Base-by-base conservation (phyloP, 2,888 invertebrate species). In the Xestobium rufovillosum region DNA sequence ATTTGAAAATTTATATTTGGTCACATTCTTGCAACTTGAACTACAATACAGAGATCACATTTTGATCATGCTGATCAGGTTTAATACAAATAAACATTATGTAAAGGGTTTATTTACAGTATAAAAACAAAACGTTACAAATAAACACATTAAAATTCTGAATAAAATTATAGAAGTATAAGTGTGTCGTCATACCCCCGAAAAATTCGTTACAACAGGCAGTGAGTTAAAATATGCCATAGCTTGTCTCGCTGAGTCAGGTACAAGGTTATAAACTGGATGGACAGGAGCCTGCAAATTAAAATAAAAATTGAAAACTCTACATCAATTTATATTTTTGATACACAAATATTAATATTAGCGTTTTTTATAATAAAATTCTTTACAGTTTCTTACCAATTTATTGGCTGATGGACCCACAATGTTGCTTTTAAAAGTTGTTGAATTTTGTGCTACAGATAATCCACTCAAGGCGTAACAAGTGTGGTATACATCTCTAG, bases 401-500 rank as follows among this genome's bases (percentile, higher is more conserved):
- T 83, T 78, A 66, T 88, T 89, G 38, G 67, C 66, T 3, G 72
- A 67, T 36, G 73, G 65, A 4, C 88, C 87, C 15, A 86, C 67
- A 30, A 85, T 64, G 41, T 69, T 65, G 1, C 73, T 69, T 38
- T 73, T 57, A 33, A 63, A 60, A 12, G 67, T 63, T 10, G 52
- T 42, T 31, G 59, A 57, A 48, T 89, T 83, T 61, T 98, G 98
- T 2, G 96, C 87, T 40, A 97, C 76, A 10, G 96, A 87, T 29
- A 98, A 70, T 3, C 98, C 98, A 66, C 94, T 92, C 30, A 98
- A 69, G 1, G 87, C 83, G 60, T 98, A 98, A 66, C 97, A 97
- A 0, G 96, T 95, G 66, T 98, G 98, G 65, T 98, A 99, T 47
- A 87, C 79, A 69, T 98, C 98, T 50, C 83, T 73, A 31, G 76